Evolutionary conservation across 2,888 invertebrate genomes (phyloP), one percentile per base, ranked within the genome.

Genomic region (Drosophila phalerata): DNA sequence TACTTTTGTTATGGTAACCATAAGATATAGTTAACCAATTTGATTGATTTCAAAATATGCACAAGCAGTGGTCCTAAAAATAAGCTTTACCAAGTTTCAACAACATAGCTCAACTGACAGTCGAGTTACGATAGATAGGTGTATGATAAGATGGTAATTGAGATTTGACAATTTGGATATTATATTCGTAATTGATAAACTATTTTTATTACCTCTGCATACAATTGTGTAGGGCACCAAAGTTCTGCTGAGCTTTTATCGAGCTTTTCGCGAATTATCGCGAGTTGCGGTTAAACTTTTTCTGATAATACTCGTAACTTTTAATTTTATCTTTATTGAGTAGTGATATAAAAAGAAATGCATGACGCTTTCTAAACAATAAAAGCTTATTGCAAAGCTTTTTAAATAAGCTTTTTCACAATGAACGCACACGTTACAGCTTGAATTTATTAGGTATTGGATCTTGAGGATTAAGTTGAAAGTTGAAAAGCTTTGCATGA

Each of bases 321-420:
- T 25, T 3, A 8, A 25, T 45, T 45, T 45, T n/a, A 45, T 45
- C 45, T 45, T 45, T 45, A 45, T n/a, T 45, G 25, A 45, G n/a
- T 45, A 25, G 45, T n/a, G 37, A 37, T 37, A 37, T 2, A 5
- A 37, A 37, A n/a, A n/a, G 6, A n/a, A 2, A 2, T 13, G 32
- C 13, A 0, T 0, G 6, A 2, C 6, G n/a, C 2, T 37, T n/a
- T 37, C 1, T n/a, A n/a, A n/a, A n/a, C 37, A 8, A 0, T 5
- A 1, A 37, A 37, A 37, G 37, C n/a, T 37, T 1, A n/a, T 6
- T 6, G n/a, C 2, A 8, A 37, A 37, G 37, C 37, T n/a, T 37
- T 37, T 37, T 37, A 3, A n/a, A n/a, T n/a, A n/a, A 37, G 37
- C 37, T 37, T 34, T 34, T 34, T 1, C 30, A 9, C 1, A 9